Evolutionary conservation across 2,113 vertebrate species (phyloP), one percentile per base, ranked within the genome.

Genomic region (Xenus cinereus): DNA sequence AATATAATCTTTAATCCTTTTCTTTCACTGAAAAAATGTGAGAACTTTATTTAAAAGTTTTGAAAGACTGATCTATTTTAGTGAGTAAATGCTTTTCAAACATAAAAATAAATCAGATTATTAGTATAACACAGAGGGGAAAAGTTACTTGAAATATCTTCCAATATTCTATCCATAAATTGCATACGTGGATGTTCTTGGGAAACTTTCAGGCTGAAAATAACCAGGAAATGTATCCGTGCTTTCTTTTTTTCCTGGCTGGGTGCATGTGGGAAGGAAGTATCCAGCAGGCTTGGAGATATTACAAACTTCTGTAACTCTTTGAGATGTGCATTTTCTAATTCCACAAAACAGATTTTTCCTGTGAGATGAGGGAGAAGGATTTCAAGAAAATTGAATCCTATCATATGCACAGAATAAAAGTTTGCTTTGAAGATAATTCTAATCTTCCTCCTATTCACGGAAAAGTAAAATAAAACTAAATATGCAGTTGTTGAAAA

Each of bases 1-100:
- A 97, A 97, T 96, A 97, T 97, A 63, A 94, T 95, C 97, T 96
- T 78, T 98, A 97, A 97, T 96, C 97, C 97, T 97, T 94, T 86
- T 95, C 95, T 97, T 97, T 95, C 94, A 93, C 83, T 84, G 84
- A 87, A 94, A 94, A 97, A 97, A 96, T 97, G 95, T 64, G 93
- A 97, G 92, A 94, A 94, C 80, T 96, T 97, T 64, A 96, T 88
- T 93, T 76, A 85, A 82, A 82, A 63, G 69, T 97, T 96, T 93
- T 71, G 89, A 59, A 81, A 71, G 76, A 35, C 33, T 66, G 35
- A 59, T 81, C 59, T 68, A 32, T 30, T 90, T 92, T 69, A 76
- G 57, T 39, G 60, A 73, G 37, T 7, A 27, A 89, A 86, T 74
- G 67, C 30, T 84, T 76, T 63, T 87, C 73, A 95, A 71, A 66